Percentiles rank a stretch among this genome's conserved stretches.
Evolutionary conservation across 1,140 invertebrate species (phyloP).

Genomic region (Hermetia illucens): DNA sequence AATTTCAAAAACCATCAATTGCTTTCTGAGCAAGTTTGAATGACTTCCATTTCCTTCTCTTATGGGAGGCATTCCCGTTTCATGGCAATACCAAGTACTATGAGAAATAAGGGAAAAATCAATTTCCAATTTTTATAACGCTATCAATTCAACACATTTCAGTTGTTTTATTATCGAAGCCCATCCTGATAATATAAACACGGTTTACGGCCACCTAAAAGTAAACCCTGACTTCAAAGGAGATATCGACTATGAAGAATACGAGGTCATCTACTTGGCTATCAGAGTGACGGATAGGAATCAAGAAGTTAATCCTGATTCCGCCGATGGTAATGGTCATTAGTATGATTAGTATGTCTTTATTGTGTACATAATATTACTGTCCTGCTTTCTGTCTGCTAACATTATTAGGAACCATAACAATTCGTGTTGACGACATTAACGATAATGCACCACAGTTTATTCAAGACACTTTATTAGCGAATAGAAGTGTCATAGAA

Average conservation of each 20-base stretch:
- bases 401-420: conserved; percentile 30
- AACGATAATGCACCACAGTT: conserved; percentile 39
- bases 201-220: conserved; percentile 3
- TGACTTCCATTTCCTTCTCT: too few relatives aligned
- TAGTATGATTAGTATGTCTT: not conserved
- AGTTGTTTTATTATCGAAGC: conserved; percentile 7
- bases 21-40: too few relatives aligned
- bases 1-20: too few relatives aligned
- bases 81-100: too few relatives aligned
- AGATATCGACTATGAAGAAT: conserved; percentile 38
- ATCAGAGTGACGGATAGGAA: conserved; percentile 32
- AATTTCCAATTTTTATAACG: too few relatives aligned
- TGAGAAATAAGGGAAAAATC: too few relatives aligned
- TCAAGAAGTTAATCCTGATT: conserved; percentile 25
- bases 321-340: conserved; percentile 30
- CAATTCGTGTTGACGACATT: conserved; percentile 33
- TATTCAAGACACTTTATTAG: conserved; percentile 21
- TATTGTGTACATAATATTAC: not conserved
- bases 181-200: conserved; percentile 1
- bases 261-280: conserved; percentile 36
- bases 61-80: too few relatives aligned
- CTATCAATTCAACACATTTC: too few relatives aligned
- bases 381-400: not conserved
- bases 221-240: conserved; percentile 4
- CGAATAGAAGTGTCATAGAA: conserved; percentile 20